Conservation (phyloP, 2,888 invertebrate genomes). For the Agrotis clavis region DNA sequence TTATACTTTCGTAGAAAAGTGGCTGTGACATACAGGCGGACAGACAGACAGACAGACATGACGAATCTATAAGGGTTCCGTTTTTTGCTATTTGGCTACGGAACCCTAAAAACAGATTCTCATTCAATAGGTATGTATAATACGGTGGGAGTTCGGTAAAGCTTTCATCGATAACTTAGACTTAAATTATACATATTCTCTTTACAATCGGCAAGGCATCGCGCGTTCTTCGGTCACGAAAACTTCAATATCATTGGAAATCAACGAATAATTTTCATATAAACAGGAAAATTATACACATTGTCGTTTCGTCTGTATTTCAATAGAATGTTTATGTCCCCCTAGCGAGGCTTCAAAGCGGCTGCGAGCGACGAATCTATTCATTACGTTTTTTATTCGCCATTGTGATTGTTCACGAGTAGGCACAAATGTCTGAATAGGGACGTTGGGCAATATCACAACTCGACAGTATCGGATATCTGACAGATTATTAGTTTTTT, state of each 20-base stretch:
- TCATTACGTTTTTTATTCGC: slow-evolving; percentile 76
- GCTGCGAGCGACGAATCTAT: slow-evolving; percentile 74
- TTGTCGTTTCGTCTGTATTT: slow-evolving; percentile 56
- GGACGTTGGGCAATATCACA: slow-evolving; percentile 42
- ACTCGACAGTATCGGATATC: slow-evolving; percentile 37
- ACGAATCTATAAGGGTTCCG: no score
- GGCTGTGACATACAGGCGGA: no score
- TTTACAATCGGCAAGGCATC: slow-evolving; percentile 37
- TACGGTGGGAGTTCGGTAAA: slow-evolving; percentile 29
- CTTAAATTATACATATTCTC: slow-evolving; percentile 49
- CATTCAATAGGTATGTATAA: slow-evolving; percentile 3
- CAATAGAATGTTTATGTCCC: slow-evolving; percentile 62
- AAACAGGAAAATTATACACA: slow-evolving; percentile 69
- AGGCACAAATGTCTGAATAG: slow-evolving; percentile 51
- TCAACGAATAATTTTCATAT: slow-evolving; percentile 61
- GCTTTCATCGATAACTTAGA: slow-evolving; percentile 23
- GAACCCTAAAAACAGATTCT: not conserved
- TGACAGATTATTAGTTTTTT: slow-evolving; percentile 30
- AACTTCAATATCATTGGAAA: slow-evolving; percentile 54
- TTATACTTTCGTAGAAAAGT: no score
- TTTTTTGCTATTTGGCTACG: no score
- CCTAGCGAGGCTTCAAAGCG: slow-evolving; percentile 69
- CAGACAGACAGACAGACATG: no score
- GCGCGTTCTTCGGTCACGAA: slow-evolving; percentile 51
- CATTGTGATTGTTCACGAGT: slow-evolving; percentile 66